A percentile compares a stretch with the other conserved stretches of the same genome.
phyloP scores from a whole-genome alignment of 2,797 vertebrate species.

The Lepilemur septentrionalis region DNA sequence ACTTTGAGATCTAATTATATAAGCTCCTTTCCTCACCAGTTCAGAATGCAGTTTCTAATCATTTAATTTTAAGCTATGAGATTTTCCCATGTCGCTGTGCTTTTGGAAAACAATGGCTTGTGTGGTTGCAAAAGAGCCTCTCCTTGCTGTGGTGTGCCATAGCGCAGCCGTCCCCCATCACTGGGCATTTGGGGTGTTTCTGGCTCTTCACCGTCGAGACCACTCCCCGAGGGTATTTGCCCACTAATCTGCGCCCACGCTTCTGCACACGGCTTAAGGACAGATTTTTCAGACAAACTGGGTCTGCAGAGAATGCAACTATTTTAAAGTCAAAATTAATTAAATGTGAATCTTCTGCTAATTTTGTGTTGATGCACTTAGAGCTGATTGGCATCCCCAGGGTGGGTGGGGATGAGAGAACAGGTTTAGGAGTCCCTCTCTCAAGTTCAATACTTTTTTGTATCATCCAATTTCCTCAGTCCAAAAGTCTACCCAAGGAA shows the following conservation, averaged over 20 bases:
- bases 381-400: neutral
- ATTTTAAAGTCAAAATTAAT: neutral
- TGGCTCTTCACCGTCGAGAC: rapidly evolving
- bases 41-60: constrained; percentile 39
- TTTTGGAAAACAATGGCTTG: constrained; percentile 19
- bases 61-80: neutral
- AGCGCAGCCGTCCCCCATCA: rapidly evolving
- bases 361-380: rapidly evolving
- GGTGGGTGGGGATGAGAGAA: rapidly evolving
- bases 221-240: rapidly evolving
- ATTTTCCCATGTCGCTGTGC: constrained; percentile 32
- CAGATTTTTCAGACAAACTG: neutral
- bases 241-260: rapidly evolving
- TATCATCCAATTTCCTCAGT: neutral
- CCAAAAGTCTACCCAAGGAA: neutral
- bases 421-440: too few relatives aligned
- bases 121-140: rapidly evolving
- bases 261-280: neutral
- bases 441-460: rapidly evolving
- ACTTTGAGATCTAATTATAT: neutral
- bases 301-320: neutral
- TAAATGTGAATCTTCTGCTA: neutral
- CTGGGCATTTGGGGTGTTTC: neutral
- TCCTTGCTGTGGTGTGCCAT: neutral
- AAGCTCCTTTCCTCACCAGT: neutral